Base-by-base conservation (phyloP, 2,888 invertebrate species). In the Liposcelis brunnea region DNA sequence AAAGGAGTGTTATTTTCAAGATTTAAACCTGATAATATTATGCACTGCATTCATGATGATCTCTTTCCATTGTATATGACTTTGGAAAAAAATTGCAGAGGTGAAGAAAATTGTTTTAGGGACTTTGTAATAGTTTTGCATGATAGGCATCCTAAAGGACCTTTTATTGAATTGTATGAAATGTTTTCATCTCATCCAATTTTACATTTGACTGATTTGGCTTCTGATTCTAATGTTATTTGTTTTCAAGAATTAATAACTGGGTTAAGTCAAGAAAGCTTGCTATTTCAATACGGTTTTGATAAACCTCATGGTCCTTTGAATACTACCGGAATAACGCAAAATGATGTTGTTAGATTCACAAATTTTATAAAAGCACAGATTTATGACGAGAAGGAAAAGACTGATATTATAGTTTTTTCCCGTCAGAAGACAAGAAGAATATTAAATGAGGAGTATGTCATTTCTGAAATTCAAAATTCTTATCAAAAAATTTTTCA, bases 21-120 rank as follows among this genome's bases (percentile, higher is more conserved):
- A 8, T 69, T 69, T 51, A 65, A 68, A 50, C 62, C 66, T 2
- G 67, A 67, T 50, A 69, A 69, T 53, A 53, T 69, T n/a, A 68
- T 69, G 68, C 69, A 69, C 56, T 62, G 64, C 7, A 53, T 69
- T 34, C 69, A 69, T 54, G 69, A 69, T 56, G 69, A 69, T 52
- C 53, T 69, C 2, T 49, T 69, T 12, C 68, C 69, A 2, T 47
- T 67, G 11, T 62, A 55, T 53, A 49, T 55, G 32, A 65, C 64
- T 5, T 54, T 59, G 40, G 52, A 57, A 18, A 52, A 58, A 31
- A 49, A 61, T 8, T 55, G 55, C 45, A 33, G 37, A 15, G 53
- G 54, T 18, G 43, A 55, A 42, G 45, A 54, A 35, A 43, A 36
- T 2, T 57, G 56, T 49, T 35, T 44, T 14, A 47, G 33, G 8